Conservation (phyloP, 2,888 invertebrate species). For the Bellardia pandia region DNA sequence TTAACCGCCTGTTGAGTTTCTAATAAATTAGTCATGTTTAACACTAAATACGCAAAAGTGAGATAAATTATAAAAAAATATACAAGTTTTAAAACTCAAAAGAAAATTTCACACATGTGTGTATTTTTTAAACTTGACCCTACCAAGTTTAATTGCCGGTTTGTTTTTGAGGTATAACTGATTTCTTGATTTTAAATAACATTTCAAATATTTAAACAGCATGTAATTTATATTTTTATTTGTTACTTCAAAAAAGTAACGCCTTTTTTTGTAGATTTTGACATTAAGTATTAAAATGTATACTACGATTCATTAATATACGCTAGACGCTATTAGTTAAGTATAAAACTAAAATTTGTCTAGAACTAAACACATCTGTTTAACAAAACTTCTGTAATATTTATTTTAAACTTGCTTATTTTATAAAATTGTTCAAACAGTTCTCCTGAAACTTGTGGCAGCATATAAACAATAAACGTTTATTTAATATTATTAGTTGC, state of each 20-base stretch:
- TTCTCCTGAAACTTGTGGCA: conserved; percentile 7
- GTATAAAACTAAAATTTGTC: neutral
- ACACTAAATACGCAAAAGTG: conserved; percentile 23
- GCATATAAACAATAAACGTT: conserved; percentile 11
- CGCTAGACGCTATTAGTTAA: neutral
- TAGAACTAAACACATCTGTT: conserved; percentile 32
- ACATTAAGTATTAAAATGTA: neutral
- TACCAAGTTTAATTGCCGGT: conserved; percentile 60
- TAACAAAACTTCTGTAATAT: neutral
- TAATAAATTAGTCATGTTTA: conserved; percentile 62
- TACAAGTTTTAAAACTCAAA: neutral
- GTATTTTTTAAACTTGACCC: neutral
- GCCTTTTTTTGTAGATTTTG: neutral
- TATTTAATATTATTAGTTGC: conserved; percentile 4
- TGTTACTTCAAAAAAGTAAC: neutral
- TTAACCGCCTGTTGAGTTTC: conserved; percentile 54
- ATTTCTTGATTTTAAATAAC: conserved; percentile 18
- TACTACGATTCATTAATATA: conserved; percentile 3
- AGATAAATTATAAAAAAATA: neutral
- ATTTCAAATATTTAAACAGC: conserved; percentile 16
- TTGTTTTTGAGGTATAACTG: conserved; percentile 24
- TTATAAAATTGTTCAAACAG: neutral
- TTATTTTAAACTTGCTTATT: neutral
- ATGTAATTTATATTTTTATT: conserved; percentile 11
- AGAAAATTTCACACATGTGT: neutral